Conservation (phyloP, 2,888 invertebrate species). For the Acanthosepion pharaonis region DNA sequence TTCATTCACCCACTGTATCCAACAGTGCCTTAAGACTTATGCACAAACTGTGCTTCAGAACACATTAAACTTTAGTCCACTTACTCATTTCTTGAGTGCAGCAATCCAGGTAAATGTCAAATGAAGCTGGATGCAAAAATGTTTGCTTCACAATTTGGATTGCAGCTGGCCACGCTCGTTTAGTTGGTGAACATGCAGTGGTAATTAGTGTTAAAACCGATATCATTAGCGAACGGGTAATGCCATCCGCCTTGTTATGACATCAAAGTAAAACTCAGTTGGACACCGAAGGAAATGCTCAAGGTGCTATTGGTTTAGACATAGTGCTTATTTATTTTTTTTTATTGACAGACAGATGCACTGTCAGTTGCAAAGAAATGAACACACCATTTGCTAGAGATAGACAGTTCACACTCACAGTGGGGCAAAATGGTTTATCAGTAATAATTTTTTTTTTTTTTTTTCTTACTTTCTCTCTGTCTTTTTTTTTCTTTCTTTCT, state of each 20-base stretch:
- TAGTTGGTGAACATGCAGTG: background rate
- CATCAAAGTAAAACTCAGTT: background rate
- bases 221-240: background rate
- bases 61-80: background rate
- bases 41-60: background rate
- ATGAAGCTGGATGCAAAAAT: background rate
- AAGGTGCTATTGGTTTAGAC: background rate
- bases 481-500: background rate
- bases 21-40: background rate
- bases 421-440: background rate
- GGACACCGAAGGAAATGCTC: constrained; percentile 15
- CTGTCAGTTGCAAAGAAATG: no score
- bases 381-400: background rate
- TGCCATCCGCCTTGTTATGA: background rate
- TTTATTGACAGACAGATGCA: background rate
- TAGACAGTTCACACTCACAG: background rate
- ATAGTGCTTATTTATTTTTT: background rate
- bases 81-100: background rate
- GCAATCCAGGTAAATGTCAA: background rate
- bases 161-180: background rate
- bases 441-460: background rate
- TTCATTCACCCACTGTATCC: no score
- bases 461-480: background rate
- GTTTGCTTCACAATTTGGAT: background rate
- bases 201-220: background rate